A percentile compares a stretch with the other conserved stretches of the same genome.
Conservation (phyloP, 2,888 invertebrate species). For the Labia minor region DNA sequence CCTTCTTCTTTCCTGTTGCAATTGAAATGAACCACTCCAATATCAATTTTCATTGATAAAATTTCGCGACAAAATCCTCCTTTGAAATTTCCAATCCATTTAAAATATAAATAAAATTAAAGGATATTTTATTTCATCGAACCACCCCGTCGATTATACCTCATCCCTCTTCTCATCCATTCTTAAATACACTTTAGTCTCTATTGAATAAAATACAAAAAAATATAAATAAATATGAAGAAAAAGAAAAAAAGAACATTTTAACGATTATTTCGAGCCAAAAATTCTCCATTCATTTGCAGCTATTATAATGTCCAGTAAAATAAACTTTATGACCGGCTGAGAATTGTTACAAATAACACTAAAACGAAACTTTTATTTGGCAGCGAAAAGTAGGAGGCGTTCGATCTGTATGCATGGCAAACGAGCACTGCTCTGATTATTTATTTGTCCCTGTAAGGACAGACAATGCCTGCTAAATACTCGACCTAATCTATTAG, state of each 20-base stretch:
- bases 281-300: background rate
- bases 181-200: background rate
- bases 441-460: background rate
- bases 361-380: background rate
- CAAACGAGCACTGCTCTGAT: background rate
- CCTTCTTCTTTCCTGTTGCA: too few relatives aligned
- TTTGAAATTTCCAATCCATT: too few relatives aligned
- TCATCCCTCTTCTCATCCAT: background rate
- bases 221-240: too few relatives aligned
- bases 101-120: too few relatives aligned
- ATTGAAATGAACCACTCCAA: too few relatives aligned
- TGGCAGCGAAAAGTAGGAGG: background rate
- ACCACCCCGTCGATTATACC: background rate
- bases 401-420: background rate
- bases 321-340: background rate
- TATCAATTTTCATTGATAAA: too few relatives aligned
- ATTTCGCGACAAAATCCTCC: too few relatives aligned
- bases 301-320: background rate
- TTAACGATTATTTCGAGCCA: background rate
- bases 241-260: too few relatives aligned
- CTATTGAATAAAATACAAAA: background rate
- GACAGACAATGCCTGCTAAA: conserved; percentile 1
- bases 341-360: background rate
- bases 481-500: conserved; percentile 13
- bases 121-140: background rate